phyloP scores from a whole-genome alignment of 2,888 invertebrate genomes.

The Agapetus fuscipes region DNA sequence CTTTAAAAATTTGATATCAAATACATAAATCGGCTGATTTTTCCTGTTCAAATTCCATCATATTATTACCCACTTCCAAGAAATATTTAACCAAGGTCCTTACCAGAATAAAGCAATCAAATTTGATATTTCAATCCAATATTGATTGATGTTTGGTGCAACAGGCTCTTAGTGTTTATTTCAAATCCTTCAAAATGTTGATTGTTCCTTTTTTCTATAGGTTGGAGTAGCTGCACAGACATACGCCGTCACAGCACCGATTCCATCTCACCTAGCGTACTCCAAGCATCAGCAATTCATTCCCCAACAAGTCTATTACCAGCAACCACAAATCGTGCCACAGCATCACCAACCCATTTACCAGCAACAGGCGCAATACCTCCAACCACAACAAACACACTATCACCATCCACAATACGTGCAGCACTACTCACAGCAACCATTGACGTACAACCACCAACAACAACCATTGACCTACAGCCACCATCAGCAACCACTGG shows the following conservation, averaged over 20 bases:
- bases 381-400: not conserved
- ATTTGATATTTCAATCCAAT: no score
- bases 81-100: no score
- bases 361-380: conserved; percentile 9
- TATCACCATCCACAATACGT: not conserved
- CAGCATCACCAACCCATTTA: conserved; percentile 20
- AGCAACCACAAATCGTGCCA: conserved; percentile 18
- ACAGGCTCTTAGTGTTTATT: not conserved
- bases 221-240: conserved; percentile 26
- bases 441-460: not conserved
- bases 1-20: no score
- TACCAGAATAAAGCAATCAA: no score
- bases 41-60: no score
- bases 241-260: conserved; percentile 33
- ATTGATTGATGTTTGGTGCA: no score
- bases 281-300: conserved; percentile 29
- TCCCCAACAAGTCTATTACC: conserved; percentile 23
- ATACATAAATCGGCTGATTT: no score
- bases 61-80: no score
- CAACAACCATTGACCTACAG: not conserved
- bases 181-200: not conserved
- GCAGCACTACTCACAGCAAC: not conserved
- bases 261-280: conserved; percentile 34
- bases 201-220: conserved; percentile 25
- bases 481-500: not conserved